Conservation (phyloP, 2,888 invertebrate species). For the Drosophila anomelani region DNA sequence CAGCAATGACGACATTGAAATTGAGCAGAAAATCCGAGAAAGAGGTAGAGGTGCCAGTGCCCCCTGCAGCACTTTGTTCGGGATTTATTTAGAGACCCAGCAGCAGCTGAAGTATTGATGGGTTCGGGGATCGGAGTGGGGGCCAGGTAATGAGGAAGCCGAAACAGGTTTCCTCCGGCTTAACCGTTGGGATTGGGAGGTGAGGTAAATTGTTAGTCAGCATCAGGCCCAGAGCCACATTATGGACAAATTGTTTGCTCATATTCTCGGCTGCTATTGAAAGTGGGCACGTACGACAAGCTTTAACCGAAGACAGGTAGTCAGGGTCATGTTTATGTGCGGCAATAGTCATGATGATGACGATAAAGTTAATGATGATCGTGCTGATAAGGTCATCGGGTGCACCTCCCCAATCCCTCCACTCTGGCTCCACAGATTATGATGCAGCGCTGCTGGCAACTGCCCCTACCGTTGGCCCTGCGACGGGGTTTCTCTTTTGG, state of each 20-base stretch:
- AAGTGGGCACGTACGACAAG: conserved; percentile 54
- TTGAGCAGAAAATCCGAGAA: conserved; percentile 24
- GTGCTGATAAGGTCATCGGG: conserved; percentile 53
- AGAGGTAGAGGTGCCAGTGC: conserved; percentile 40
- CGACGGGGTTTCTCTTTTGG: conserved; percentile 5
- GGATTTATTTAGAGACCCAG: conserved; percentile 35
- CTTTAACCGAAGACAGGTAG: conserved; percentile 48
- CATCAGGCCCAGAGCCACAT: conserved; percentile 30
- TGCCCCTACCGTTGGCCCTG: conserved; percentile 37
- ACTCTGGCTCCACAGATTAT: conserved; percentile 53
- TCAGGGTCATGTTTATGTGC: conserved; percentile 64
- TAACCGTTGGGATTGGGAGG: conserved; percentile 52
- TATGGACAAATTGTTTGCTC: conserved; percentile 71
- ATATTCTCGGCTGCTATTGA: conserved; percentile 44
- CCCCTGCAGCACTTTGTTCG: conserved; percentile 39
- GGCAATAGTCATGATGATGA: conserved; percentile 30
- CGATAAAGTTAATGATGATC: conserved; percentile 51
- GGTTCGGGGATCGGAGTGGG: conserved; percentile 20
- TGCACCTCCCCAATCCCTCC: conserved; percentile 22
- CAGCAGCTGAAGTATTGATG: conserved; percentile 16
- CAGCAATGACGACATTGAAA: conserved; percentile 42
- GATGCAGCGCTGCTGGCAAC: conserved; percentile 56
- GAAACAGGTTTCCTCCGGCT: conserved; percentile 61
- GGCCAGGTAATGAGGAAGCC: conserved; percentile 40
- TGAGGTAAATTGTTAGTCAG: conserved; percentile 40